Percentiles rank a stretch among this genome's conserved stretches.
Conservation (phyloP, 2,113 vertebrate genomes). For the Eidolon helvum region DNA sequence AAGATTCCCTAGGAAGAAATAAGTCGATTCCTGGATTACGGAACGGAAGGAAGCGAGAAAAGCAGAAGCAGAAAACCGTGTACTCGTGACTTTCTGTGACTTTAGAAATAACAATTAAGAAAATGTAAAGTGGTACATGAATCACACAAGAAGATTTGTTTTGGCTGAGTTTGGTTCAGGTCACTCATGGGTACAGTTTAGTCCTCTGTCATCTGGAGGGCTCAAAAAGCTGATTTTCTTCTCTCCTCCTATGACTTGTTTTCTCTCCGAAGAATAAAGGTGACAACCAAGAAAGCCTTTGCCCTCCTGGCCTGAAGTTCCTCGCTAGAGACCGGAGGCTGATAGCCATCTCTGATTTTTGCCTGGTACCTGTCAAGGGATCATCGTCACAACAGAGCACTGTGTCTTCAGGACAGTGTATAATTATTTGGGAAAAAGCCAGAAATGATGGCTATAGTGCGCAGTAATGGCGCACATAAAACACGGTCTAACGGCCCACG, state of each 20-base stretch:
- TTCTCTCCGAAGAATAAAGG: neutral
- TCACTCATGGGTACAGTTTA: neutral
- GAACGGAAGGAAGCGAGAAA: neutral
- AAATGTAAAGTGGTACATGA: neutral
- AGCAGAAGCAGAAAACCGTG: neutral
- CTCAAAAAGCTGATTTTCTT: conserved; percentile 27
- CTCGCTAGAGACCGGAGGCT: neutral
- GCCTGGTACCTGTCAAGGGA: neutral
- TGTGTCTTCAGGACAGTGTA: neutral
- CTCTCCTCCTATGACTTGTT: neutral
- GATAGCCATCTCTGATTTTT: neutral
- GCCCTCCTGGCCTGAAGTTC: neutral
- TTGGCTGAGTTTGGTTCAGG: neutral
- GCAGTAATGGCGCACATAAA: neutral
- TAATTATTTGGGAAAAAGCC: neutral
- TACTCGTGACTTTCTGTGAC: neutral
- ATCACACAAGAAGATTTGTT: neutral
- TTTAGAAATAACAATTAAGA: conserved; percentile 9
- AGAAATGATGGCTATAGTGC: neutral
- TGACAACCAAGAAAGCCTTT: neutral
- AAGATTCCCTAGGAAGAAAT: conserved; percentile 37
- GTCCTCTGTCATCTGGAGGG: neutral
- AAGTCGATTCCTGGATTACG: conserved; percentile 57
- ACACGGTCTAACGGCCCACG: neutral
- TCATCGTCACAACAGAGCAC: neutral